Conservation (phyloP, 2,797 vertebrate genomes). For the Coccyzus lansbergi region DNA sequence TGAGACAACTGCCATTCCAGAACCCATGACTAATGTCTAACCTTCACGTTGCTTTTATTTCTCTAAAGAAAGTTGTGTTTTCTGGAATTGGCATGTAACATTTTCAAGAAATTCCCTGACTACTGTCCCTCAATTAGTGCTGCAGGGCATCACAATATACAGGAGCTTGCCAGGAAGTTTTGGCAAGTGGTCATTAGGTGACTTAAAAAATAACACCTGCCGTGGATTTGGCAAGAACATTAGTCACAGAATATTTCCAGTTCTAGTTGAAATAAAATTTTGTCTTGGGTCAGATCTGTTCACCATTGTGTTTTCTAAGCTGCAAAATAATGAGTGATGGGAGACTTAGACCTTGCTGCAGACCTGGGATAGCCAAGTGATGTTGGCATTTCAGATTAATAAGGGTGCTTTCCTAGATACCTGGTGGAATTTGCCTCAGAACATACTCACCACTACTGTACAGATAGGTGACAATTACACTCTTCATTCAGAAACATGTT, state of each 20-base stretch:
- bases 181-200: neutral
- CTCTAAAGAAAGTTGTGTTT: neutral
- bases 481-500: neutral
- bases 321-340: neutral
- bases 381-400: neutral
- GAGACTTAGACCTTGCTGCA: neutral
- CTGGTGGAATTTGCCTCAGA: neutral
- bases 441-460: neutral
- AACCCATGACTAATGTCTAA: neutral
- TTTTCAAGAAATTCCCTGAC: neutral
- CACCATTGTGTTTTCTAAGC: neutral
- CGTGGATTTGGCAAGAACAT: neutral
- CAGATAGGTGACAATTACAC: neutral
- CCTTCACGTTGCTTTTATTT: neutral
- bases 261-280: neutral
- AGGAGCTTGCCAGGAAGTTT: neutral
- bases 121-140: neutral
- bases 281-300: neutral
- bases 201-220: neutral
- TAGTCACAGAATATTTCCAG: neutral
- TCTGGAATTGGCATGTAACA: neutral
- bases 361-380: neutral
- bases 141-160: neutral
- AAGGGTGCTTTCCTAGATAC: neutral
- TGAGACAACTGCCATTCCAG: neutral